A percentile compares a stretch with the other conserved stretches of the same genome.
phyloP scores from a whole-genome alignment of 1,140 invertebrate species.

The Anoplophora glabripennis region DNA sequence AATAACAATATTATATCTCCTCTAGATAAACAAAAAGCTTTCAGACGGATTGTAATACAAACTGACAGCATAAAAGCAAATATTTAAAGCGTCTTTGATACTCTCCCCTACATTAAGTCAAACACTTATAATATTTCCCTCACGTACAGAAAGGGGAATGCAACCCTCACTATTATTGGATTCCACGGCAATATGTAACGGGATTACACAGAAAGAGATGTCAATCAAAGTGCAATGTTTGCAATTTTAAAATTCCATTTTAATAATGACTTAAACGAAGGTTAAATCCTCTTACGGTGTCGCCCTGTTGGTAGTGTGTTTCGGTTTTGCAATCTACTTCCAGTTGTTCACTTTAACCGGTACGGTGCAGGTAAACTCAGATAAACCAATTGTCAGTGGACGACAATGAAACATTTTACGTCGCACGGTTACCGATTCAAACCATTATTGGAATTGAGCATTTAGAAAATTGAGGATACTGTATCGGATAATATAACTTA shows the following conservation, averaged over 20 bases:
- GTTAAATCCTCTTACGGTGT: not conserved
- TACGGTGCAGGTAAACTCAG: too few relatives aligned
- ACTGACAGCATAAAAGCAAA: slow-evolving; percentile 1
- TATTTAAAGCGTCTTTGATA: slow-evolving; percentile 5
- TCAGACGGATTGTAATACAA: not conserved
- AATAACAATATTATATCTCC: too few relatives aligned
- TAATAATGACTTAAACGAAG: slow-evolving; percentile 28
- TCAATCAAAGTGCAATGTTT: slow-evolving; percentile 33
- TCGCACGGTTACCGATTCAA: too few relatives aligned
- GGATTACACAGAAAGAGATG: slow-evolving; percentile 30
- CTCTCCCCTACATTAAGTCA: slow-evolving; percentile 9
- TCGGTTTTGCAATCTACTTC: too few relatives aligned
- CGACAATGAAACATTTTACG: too few relatives aligned
- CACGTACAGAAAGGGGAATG: slow-evolving; percentile 13
- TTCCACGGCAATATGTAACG: slow-evolving; percentile 29
- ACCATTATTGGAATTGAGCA: too few relatives aligned
- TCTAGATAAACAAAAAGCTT: too few relatives aligned
- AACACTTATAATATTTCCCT: slow-evolving; percentile 20
- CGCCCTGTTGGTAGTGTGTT: too few relatives aligned
- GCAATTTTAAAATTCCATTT: slow-evolving; percentile 30
- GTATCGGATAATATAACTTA: too few relatives aligned
- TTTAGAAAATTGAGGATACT: too few relatives aligned
- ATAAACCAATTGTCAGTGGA: too few relatives aligned
- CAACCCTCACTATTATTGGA: slow-evolving; percentile 22
- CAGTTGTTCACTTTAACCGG: too few relatives aligned